Evolutionary conservation across 2,113 vertebrate genomes (phyloP).

Genomic region (Labeo catla): DNA sequence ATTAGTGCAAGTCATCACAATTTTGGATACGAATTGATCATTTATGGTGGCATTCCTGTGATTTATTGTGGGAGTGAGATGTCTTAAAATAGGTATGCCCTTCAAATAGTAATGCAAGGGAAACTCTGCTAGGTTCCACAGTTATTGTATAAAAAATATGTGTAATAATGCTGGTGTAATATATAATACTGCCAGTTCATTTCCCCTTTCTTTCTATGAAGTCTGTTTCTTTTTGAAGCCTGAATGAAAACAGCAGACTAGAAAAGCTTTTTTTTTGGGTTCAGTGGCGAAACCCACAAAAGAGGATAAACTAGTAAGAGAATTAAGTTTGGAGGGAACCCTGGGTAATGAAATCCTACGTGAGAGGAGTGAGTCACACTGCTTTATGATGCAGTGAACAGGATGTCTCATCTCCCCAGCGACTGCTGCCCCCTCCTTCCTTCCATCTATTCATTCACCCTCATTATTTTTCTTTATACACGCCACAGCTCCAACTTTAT

Average conservation of each 20-base stretch:
- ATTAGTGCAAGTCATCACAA: not conserved
- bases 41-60: not conserved
- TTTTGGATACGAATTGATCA: not conserved
- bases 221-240: not conserved
- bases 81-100: not conserved
- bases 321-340: not conserved
- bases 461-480: not conserved
- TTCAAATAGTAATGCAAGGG: not conserved
- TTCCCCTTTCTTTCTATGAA: not conserved
- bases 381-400: slow-evolving; percentile 16
- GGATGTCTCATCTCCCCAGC: slow-evolving; percentile 5
- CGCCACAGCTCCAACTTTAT: not conserved
- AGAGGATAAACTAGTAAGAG: not conserved
- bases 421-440: slow-evolving; percentile 2
- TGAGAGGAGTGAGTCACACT: slow-evolving; percentile 31
- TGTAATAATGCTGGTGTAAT: not conserved
- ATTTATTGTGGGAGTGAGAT: not conserved
- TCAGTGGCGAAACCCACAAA: not conserved
- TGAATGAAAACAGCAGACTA: not conserved
- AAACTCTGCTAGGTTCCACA: not conserved
- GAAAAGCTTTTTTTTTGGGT: not conserved
- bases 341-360: not conserved
- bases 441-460: not conserved
- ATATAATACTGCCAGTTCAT: not conserved
- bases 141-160: not conserved